Conservation (phyloP, 92 coral and sea anemone genomes). For the Muricea muricata region DNA sequence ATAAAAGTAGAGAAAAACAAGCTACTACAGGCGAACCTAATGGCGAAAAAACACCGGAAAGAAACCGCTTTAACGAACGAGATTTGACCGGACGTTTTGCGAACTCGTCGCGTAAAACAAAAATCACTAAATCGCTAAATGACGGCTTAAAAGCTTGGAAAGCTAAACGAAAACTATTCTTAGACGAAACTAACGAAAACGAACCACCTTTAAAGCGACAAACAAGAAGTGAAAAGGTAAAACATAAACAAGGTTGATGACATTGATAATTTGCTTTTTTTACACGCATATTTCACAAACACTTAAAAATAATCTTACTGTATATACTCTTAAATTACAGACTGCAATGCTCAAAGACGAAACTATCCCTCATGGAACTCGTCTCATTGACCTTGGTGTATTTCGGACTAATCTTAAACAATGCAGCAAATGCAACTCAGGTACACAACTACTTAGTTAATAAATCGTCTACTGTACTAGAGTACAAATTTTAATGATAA, state of each 20-base stretch:
- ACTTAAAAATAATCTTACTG: too few relatives aligned
- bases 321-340: too few relatives aligned
- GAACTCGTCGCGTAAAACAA: not conserved
- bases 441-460: not conserved
- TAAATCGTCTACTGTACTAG: not conserved
- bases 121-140: not conserved
- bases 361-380: not conserved
- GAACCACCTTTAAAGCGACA: not conserved
- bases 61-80: not conserved
- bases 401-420: not conserved
- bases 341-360: too few relatives aligned
- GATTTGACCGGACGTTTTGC: not conserved
- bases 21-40: not conserved
- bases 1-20: not conserved
- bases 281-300: not conserved
- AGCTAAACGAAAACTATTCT: not conserved
- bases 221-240: not conserved
- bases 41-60: not conserved
- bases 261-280: not conserved
- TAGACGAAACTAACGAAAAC: not conserved
- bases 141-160: not conserved
- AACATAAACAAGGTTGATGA: not conserved
- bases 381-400: not conserved
- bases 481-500: too few relatives aligned
- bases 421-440: conserved; percentile 2